A percentile compares a stretch with the other conserved stretches of the same genome.
phyloP scores from a whole-genome alignment of 1,140 invertebrate genomes.

The Drosophila sp. region DNA sequence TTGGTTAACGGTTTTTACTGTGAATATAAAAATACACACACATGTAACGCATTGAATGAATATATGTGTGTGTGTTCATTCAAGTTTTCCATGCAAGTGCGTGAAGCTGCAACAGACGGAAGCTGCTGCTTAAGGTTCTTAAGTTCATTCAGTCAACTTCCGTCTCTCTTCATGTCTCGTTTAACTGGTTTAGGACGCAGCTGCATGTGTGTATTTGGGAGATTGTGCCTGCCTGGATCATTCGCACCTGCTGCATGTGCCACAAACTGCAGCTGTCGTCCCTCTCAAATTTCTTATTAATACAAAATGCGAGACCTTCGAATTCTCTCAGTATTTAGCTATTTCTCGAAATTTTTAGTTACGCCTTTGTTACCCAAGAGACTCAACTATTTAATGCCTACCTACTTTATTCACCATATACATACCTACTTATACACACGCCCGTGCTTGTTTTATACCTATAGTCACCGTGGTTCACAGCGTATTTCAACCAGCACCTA shows the following conservation, averaged over 20 bases:
- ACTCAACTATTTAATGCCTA: constrained; percentile 3
- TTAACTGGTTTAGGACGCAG: constrained; percentile 72
- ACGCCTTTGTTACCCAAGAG: constrained; percentile 20
- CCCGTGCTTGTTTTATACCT: neutral
- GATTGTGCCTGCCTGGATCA: constrained; percentile 23
- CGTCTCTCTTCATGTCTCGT: constrained; percentile 50
- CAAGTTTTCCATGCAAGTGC: constrained; percentile 45
- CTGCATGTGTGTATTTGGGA: constrained; percentile 30
- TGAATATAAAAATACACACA: constrained; percentile 4
- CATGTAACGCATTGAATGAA: neutral
- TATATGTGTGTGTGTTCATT: constrained; percentile 50
- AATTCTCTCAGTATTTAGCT: neutral
- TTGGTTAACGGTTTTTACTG: constrained; percentile 34
- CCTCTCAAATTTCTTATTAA: constrained; percentile 75
- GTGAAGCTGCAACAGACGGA: constrained; percentile 32
- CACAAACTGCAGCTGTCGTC: constrained; percentile 62
- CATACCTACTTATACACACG: neutral
- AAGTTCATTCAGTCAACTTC: constrained; percentile 49
- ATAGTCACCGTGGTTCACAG: neutral
- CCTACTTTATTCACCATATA: constrained; percentile 2
- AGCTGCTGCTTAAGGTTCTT: constrained; percentile 46
- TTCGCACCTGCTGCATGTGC: constrained; percentile 63
- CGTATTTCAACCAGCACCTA: too few relatives aligned
- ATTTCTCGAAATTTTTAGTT: constrained; percentile 13
- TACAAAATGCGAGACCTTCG: constrained; percentile 20